A percentile compares a stretch with the other conserved stretches of the same genome.
These are phyloP conservation scores for Peromyscus leucopus DNA, from an alignment of 2,113 vertebrate genomes.

Conservation along the genomic window DNA sequence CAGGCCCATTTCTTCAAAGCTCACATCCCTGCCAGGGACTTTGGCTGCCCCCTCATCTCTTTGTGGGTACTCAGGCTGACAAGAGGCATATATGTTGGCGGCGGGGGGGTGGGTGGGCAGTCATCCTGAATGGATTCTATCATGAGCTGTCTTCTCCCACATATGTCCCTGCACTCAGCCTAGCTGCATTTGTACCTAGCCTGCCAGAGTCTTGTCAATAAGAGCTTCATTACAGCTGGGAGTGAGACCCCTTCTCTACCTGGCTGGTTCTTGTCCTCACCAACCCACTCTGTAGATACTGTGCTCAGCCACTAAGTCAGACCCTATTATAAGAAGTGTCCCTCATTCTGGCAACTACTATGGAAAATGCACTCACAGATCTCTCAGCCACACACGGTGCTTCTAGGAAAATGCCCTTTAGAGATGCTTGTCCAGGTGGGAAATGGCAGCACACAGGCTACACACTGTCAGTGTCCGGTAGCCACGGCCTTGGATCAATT, in stretches of 20 bases:
- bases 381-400: neutral
- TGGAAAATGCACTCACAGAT: neutral
- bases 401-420: neutral
- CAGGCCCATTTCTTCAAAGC: neutral
- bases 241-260: neutral
- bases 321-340: neutral
- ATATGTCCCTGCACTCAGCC: neutral
- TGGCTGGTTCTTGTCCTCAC: neutral
- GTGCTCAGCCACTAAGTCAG: neutral
- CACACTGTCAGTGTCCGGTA: neutral
- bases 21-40: neutral
- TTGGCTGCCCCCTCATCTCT: neutral
- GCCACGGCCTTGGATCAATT: neutral
- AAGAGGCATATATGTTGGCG: neutral
- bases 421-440: neutral
- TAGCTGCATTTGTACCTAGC: neutral
- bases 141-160: neutral
- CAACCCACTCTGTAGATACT: neutral
- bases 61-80: neutral
- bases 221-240: neutral
- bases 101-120: neutral
- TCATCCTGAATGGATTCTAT: neutral
- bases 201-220: neutral
- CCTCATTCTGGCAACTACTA: neutral
- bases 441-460: neutral